Evolutionary conservation across 2,888 invertebrate species (phyloP), one percentile per base, ranked within the genome.

Genomic region (Acanthosepion esculentum): DNA sequence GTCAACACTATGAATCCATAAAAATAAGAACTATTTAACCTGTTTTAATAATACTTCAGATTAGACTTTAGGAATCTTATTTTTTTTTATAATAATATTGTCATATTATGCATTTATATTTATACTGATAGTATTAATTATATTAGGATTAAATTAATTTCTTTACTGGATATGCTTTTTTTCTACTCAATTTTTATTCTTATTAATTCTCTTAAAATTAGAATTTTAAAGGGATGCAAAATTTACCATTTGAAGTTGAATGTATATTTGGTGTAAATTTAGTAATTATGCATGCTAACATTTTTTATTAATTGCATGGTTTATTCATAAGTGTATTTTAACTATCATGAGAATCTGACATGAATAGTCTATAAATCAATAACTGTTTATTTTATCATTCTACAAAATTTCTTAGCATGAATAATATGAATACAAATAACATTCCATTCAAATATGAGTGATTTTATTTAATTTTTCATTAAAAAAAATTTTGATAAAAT

Each of bases 261-360:
- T 93, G 41, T 33, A 48, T 53, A 50, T 48, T 48, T 93, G 48
- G 48, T 15, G 48, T 53, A 48, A 3, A 93, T 93, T 48, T 93
- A 53, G 48, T 59, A 59, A 59, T 93, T 93, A 50, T 93, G 53
- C 48, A 50, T 48, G 93, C 18, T 26, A 41, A 93, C 48, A n/a
- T n/a, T 78, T 78, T 78, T 78, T 33, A 78, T 78, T 78, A 78
- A 78, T 78, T 78, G 78, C 78, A 78, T 78, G 78, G 78, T 78
- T n/a, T 33, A 78, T 78, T 78, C n/a, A 78, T 78, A 78, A 78
- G 12, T 33, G 12, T 78, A 78, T 59, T 10, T 78, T 10, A 78
- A 78, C n/a, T 33, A n/a, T 33, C n/a, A 78, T 78, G 33, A 33
- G 23, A 78, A 78, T 33, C n/a, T 78, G 2, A 78, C 20, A 55